A percentile compares a stretch with the other conserved stretches of the same genome.
phyloP scores from a whole-genome alignment of 2,888 invertebrate genomes.

The Aleiodes testaceus region DNA sequence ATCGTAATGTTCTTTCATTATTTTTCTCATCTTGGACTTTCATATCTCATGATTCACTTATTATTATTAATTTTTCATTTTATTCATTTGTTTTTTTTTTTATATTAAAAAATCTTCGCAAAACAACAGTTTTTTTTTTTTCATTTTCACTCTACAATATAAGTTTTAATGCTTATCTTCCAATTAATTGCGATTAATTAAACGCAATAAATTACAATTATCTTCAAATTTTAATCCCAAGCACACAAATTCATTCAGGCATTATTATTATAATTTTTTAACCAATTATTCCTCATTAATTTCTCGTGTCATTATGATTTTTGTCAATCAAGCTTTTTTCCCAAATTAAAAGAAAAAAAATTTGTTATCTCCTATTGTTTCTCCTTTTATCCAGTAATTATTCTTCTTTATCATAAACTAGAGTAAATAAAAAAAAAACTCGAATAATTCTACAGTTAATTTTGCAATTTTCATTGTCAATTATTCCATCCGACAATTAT shows the following conservation, averaged over 20 bases:
- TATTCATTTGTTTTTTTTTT: conserved; percentile 56
- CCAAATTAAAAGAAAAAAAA: conserved; percentile 54
- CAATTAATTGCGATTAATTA: conserved; percentile 59
- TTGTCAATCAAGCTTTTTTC: not conserved
- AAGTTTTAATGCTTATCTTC: conserved; percentile 44
- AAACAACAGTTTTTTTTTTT: conserved; percentile 67
- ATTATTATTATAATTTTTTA: not conserved
- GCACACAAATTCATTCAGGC: conserved; percentile 53
- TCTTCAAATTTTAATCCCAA: conserved; percentile 54
- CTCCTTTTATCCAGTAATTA: conserved; percentile 46
- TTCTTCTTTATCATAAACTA: conserved; percentile 42
- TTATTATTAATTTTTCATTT: conserved; percentile 56
- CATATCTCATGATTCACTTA: conserved; percentile 28
- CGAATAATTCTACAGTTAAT: conserved; percentile 61
- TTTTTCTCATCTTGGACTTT: conserved; percentile 31
- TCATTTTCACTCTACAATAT: conserved; percentile 30
- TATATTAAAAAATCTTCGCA: conserved; percentile 70
- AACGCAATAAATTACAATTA: conserved; percentile 26
- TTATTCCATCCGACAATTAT: not conserved
- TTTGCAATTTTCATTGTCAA: conserved; percentile 48
- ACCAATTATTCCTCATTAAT: conserved; percentile 1
- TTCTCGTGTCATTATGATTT: not conserved
- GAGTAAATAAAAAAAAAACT: conserved; percentile 60
- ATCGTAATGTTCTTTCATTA: conserved; percentile 61
- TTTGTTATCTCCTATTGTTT: conserved; percentile 38